Evolutionary conservation across 1,140 invertebrate genomes (phyloP), one percentile per base, ranked within the genome.

Genomic region (Pseudomyrmex cubaensis): DNA sequence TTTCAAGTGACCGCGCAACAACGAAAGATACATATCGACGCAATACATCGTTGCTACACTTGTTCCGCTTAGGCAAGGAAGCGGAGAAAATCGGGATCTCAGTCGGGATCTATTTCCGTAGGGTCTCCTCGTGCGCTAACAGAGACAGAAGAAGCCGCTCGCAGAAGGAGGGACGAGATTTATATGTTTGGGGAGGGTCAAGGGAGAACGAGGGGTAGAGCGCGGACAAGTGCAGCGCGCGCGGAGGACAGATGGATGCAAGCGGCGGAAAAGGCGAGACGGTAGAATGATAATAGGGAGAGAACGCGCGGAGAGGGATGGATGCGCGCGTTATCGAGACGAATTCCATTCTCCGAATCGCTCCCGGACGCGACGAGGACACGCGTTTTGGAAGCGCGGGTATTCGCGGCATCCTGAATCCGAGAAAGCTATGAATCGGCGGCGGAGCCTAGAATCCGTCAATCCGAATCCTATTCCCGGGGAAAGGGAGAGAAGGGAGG

Each of bases 151-250:
- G 69, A 50, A 54, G 85, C 35, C 35, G 76, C 78, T 35, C 44
- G 64, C n/a, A 25, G 63, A 46, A 67, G 62, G 54, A n/a, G 62
- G 76, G 25, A 25, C 85, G 72, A 78, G 90, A 93, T 93, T 93
- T 93, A 92, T 92, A 87, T 82, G 90, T 89, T 91, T 91, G 82
- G 84, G 90, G 89, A 92, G 92, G 92, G 92, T 92, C 92, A 93
- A 93, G 92, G 91, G 90, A 35, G 35, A 92, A 92, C 90, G 85
- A 87, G 85, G 86, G 35, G 88, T 85, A 87, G 88, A 87, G 88
- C 86, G 88, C 4, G 5, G 4, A 93, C 91, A 93, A 93, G 92
- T 93, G 91, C 90, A 89, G 62, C 83, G 85, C 86, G 90, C 83
- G 85, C 73, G 78, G 61, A 62, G 84, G 69, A 90, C 91, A 92